These are phyloP conservation scores for Heliothis subflexa DNA, from an alignment of 1,140 invertebrate genomes.

Conservation along the genomic window DNA sequence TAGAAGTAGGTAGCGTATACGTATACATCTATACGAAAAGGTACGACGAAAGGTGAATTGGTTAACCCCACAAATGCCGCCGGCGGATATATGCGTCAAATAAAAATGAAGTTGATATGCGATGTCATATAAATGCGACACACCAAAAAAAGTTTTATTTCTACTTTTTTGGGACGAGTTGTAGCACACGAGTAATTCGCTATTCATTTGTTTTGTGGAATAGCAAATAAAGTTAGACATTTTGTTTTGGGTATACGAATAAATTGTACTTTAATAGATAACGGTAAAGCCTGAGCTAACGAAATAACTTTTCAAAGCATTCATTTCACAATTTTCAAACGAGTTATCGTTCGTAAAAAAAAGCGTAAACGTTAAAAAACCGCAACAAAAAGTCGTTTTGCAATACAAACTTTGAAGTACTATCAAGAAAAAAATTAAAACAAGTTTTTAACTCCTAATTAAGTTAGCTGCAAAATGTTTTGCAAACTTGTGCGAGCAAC, in stretches of 20 bases:
- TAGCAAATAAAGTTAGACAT: neutral
- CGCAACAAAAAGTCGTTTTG: constrained; percentile 9
- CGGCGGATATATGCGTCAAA: constrained; percentile 37
- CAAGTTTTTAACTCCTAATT: constrained; percentile 50
- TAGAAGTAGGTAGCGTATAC: neutral
- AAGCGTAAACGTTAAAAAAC: constrained; percentile 3
- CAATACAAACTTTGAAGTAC: constrained; percentile 39
- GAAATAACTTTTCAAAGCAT: neutral
- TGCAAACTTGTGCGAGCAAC: constrained; percentile 36
- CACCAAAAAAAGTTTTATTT: constrained; percentile 39
- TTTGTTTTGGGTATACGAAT: neutral
- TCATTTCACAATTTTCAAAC: neutral
- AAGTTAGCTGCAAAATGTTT: constrained; percentile 42
- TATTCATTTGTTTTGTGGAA: constrained; percentile 1
- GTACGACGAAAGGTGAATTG: constrained; percentile 24
- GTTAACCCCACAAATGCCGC: constrained; percentile 41
- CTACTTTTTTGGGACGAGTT: constrained; percentile 1
- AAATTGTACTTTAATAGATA: neutral
- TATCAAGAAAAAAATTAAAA: constrained; percentile 45
- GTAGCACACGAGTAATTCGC: neutral
- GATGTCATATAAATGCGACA: constrained; percentile 40
- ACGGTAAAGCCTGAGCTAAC: neutral
- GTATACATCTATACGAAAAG: constrained; percentile 11
- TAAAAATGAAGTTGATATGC: constrained; percentile 46
- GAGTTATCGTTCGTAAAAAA: constrained; percentile 10